Base-by-base conservation (phyloP, 23 tunicate species). In the Corella eumyota region DNA sequence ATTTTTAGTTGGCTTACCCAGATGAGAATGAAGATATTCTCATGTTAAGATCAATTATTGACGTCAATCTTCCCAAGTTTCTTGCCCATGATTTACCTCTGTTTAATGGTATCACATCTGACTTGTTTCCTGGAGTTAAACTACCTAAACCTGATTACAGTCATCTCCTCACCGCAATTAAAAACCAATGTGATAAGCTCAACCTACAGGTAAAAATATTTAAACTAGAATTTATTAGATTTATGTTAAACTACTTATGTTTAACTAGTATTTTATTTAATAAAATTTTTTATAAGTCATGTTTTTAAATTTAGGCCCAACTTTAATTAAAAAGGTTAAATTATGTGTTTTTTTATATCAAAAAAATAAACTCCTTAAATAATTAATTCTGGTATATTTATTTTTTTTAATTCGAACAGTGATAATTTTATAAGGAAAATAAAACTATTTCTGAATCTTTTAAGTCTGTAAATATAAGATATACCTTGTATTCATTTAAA, bases 21-120 rank as follows among this genome's bases (percentile, higher is more conserved):
- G 98, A 91, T n/a, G 98, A 91, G 51, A 82, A 74, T 50, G 98
- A 91, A 49, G 98, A 91, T 51, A 91, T 91, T 40, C 77, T 91
- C 74, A 91, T 91, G 98, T 46, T 91, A 66, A 69, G 98, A 20
- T 91, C 98, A 60, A 91, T 91, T 49, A 91, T 91, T 58, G 98
- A 91, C 32, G 98, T 91, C 59, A 91, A 91, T 60, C 68, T 91
- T 35, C 98, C 98, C 47, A 91, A 91, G 67, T 91, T 91, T 34
- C 59, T 91, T 52, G 98, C 98, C 60, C 98, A 91, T 32, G 98
- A 91, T 70, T 66, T 91, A 27, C 98, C 98, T 36, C 85, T 91
- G 47, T 91, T 91, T 66, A 91, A 71, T 48, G 98, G 98, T 34
- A 91, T 91, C 74, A 91, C 98, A 45, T 76, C 92, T 29, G 98